phyloP scores from a whole-genome alignment of 2,888 invertebrate genomes.

The Troides helena region DNA sequence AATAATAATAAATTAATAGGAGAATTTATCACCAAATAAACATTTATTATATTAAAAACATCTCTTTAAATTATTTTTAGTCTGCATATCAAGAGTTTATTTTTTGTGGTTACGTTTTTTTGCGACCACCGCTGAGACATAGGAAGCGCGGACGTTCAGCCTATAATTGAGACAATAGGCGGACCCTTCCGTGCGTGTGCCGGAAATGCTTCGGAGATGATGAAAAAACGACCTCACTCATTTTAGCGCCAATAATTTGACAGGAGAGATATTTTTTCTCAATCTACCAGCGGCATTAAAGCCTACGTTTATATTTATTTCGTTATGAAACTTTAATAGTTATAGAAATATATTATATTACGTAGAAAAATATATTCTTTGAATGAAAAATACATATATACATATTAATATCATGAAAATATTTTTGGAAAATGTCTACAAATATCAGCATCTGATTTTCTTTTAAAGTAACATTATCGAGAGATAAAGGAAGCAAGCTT shows the following conservation, averaged over 20 bases:
- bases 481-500: not conserved
- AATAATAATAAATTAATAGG: too few relatives aligned
- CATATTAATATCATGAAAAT: too few relatives aligned
- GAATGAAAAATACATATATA: too few relatives aligned
- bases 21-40: too few relatives aligned
- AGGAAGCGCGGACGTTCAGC: slow-evolving; percentile 54
- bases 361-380: too few relatives aligned
- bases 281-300: slow-evolving; percentile 19
- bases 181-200: slow-evolving; percentile 41
- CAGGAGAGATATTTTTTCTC: slow-evolving; percentile 34
- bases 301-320: not conserved
- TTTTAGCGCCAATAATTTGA: slow-evolving; percentile 47
- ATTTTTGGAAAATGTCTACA: too few relatives aligned
- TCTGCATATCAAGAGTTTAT: not conserved
- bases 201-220: slow-evolving; percentile 53
- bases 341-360: too few relatives aligned
- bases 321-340: not conserved
- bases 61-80: not conserved
- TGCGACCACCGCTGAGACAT: slow-evolving; percentile 59
- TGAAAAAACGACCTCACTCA: slow-evolving; percentile 43
- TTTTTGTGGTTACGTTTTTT: slow-evolving; percentile 38
- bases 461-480: not conserved
- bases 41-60: not conserved
- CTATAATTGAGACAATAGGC: slow-evolving; percentile 67
- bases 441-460: not conserved